A percentile compares a stretch with the other conserved stretches of the same genome.
Conservation (phyloP, 2,888 invertebrate species). For the Thereva nobilitata region DNA sequence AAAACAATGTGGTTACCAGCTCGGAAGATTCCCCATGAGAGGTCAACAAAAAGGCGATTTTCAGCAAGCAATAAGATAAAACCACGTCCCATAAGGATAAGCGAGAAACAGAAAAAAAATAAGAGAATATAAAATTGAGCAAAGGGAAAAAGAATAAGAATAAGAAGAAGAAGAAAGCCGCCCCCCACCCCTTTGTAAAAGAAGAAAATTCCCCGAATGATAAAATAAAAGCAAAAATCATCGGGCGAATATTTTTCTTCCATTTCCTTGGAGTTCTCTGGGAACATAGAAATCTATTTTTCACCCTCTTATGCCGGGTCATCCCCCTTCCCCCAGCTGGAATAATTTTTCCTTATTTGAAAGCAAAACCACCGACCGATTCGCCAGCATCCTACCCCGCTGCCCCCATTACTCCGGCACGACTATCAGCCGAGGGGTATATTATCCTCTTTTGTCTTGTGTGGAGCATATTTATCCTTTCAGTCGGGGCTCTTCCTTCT, state of each 20-base stretch:
- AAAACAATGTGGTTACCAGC: too few species aligned
- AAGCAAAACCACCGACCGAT: slow-evolving; percentile 24
- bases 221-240: slow-evolving; percentile 24
- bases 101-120: too few species aligned
- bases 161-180: background rate
- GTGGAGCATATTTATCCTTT: too few species aligned
- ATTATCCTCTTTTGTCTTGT: too few species aligned
- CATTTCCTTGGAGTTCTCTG: background rate
- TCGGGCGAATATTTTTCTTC: slow-evolving; percentile 6
- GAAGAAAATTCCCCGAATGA: background rate
- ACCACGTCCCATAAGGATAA: background rate
- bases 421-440: too few species aligned
- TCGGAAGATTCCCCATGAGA: background rate
- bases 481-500: slow-evolving; percentile 1
- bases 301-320: slow-evolving; percentile 19
- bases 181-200: background rate
- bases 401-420: slow-evolving; percentile 10
- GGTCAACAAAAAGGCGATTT: slow-evolving; percentile 20
- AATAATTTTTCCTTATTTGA: slow-evolving; percentile 31
- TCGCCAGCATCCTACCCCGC: background rate
- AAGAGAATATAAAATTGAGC: background rate
- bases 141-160: background rate
- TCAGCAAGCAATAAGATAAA: slow-evolving; percentile 20
- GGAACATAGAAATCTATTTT: slow-evolving; percentile 22
- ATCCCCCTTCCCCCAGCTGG: background rate